Evolutionary conservation across 1,140 invertebrate species (phyloP), one percentile per base, ranked within the genome.

Genomic region (Eubasilissa regina): DNA sequence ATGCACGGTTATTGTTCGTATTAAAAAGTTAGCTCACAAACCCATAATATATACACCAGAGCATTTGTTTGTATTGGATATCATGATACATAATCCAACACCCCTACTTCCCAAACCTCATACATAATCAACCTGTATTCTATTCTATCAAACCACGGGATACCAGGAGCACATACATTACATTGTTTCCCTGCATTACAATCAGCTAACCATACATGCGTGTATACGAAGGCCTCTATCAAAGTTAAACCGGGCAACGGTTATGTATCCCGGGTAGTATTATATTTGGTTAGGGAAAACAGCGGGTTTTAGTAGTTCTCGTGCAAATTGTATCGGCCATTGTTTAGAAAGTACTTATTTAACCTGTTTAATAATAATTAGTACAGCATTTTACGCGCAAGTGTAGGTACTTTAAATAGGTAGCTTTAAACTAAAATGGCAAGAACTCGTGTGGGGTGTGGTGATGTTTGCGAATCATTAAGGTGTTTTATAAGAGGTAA

Each of bases 91-190:
- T 35, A 35, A 35, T 35, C 1, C 25, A 3, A 35, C 25, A 35
- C 25, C 25, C 25, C 25, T 35, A 35, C 25, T 35, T 35, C 1
- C 1, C 25, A 35, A 35, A 35, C 25, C 25, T 35, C 25, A 35
- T 35, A 35, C 25, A 35, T 35, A 35, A 35, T 35, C 25, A 35
- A 35, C 19, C 19, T 56, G 21, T 62, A 13, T 21, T n/a, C 19
- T 11, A 21, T 17, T 43, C 21, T 62, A 62, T 64, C 60, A 35
- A 25, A 35, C 60, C 48, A 73, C 70, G 70, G n/a, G 70, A 53
- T 73, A 73, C 70, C 45, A 56, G 70, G 70, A 73, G 13, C 70
- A 73, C 70, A 73, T 73, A 73, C 60, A 44, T n/a, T 10, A 25
- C 60, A 35, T 43, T 64, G 60, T 64, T 64, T 64, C 25, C 60